phyloP scores from a whole-genome alignment of 2,888 invertebrate genomes.

The Lucinisca nassula region DNA sequence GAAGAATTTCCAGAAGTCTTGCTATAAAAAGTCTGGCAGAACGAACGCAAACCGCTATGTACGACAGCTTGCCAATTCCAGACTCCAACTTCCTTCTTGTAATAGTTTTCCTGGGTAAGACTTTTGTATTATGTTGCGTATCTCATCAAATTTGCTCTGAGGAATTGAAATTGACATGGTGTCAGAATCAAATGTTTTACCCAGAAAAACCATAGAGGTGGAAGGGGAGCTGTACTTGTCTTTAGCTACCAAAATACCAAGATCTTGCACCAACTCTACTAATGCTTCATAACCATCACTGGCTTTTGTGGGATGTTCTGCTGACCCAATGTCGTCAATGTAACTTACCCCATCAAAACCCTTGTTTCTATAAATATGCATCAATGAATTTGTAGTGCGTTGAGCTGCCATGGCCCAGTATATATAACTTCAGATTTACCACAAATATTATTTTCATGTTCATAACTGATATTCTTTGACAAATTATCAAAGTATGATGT shows the following conservation, averaged over 20 bases:
- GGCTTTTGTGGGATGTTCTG: background rate
- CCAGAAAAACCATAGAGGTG: too few relatives aligned
- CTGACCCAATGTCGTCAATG: background rate
- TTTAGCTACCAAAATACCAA: too few relatives aligned
- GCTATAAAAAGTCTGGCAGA: too few relatives aligned
- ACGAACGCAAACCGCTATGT: slow-evolving; percentile 20
- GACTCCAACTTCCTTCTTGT: slow-evolving; percentile 20
- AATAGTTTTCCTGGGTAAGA: background rate
- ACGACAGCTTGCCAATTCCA: slow-evolving; percentile 11
- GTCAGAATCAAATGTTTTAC: too few relatives aligned
- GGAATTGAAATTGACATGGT: slow-evolving; percentile 23
- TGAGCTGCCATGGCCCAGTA: slow-evolving; percentile 23
- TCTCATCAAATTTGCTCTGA: background rate
- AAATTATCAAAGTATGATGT: background rate
- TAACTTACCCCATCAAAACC: too few relatives aligned
- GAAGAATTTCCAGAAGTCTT: background rate
- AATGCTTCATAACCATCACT: background rate
- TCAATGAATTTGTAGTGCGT: slow-evolving; percentile 8
- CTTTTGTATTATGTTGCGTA: background rate
- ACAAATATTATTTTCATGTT: too few relatives aligned
- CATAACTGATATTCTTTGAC: too few relatives aligned
- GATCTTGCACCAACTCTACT: background rate
- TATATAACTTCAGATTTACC: too few relatives aligned
- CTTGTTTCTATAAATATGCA: slow-evolving; percentile 5
- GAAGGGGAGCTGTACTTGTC: too few relatives aligned